Base-by-base conservation (phyloP, 1,140 invertebrate genomes). In the Drosophila punjabiensis region DNA sequence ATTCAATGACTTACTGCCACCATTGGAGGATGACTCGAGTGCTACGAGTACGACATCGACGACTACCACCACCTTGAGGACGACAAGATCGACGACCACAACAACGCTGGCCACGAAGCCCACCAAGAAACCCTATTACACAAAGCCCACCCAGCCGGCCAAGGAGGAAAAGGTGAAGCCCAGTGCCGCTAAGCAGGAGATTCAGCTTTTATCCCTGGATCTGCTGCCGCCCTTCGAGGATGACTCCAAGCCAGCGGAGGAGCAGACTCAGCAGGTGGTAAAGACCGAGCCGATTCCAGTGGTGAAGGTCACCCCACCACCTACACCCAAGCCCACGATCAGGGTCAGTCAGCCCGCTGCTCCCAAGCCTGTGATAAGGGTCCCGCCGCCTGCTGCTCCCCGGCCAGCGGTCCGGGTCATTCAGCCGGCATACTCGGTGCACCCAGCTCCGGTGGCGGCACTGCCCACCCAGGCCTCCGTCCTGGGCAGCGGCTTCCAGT, bases 1-100 rank as follows among this genome's bases (percentile, higher is more conserved):
- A 5, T 92, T 92, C 53, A 92, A 92, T 85, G 90, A 92, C 76
- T 85, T 92, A 75, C 81, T 92, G 70, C 90, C 90, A 14, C 90
- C 90, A 9, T 76, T 92, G 10, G 24, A 56, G n/a, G 86, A 90
- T 35, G 82, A 80, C 11, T 30, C 59, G 7, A 73, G 45, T 30
- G 24, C 65, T 30, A 75, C 73, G 9, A 58, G 55, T 35, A 47
- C 74, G 5, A 35, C 76, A 37, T 63, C 81, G 20, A 64, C 56
- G 16, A 41, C 53, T 7, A 37, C 64, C 5, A 55, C 52, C 5
- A 58, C 63, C 20, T 58, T 58, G 14, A 39, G 55, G 35, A 70
- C 53, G 28, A 59, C 64, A 67, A 62, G 63, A 48, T 63, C 81
- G 20, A 64, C 56, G 33, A 47, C 52, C 10, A 58, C 63, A 35